These are phyloP conservation scores for Heliconius hermathena DNA, from an alignment of 1,140 invertebrate species.

Conservation along the genomic window DNA sequence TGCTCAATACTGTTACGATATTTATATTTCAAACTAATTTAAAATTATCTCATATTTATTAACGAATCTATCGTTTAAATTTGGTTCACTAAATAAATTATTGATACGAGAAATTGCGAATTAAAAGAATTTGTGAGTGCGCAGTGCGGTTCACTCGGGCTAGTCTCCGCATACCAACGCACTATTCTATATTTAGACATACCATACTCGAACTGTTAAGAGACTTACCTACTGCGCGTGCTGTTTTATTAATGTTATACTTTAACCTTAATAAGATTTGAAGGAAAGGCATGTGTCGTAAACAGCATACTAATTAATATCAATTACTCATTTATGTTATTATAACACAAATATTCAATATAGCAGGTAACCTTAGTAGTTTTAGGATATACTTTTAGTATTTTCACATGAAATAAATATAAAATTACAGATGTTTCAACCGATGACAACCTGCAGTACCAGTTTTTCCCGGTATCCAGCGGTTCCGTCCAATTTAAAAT, in stretches of 20 bases:
- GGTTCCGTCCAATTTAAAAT: constrained; percentile 88
- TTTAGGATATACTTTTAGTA: not conserved
- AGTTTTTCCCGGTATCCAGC: constrained; percentile 87
- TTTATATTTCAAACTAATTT: not conserved
- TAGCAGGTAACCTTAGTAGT: not conserved
- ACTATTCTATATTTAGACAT: constrained; percentile 58
- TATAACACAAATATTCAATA: not conserved
- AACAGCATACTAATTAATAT: constrained; percentile 22
- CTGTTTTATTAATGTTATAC: constrained; percentile 19
- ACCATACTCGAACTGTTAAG: constrained; percentile 43
- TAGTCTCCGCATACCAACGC: constrained; percentile 52
- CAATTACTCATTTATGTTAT: constrained; percentile 11
- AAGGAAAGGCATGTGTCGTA: constrained; percentile 14
- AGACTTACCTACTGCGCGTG: constrained; percentile 29
- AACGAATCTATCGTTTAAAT: not conserved
- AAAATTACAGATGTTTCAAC: constrained; percentile 86
- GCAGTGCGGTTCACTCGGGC: constrained; percentile 33
- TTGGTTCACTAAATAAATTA: not conserved
- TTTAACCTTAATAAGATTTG: constrained; percentile 20
- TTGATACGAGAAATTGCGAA: constrained; percentile 15
- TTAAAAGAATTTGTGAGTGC: constrained; percentile 35
- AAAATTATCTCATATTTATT: not conserved
- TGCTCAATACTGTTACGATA: not conserved
- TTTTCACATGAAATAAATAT: not conserved
- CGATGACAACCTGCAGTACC: constrained; percentile 90